Conservation (phyloP, 2,888 invertebrate species). For the Nysson spinosus region DNA sequence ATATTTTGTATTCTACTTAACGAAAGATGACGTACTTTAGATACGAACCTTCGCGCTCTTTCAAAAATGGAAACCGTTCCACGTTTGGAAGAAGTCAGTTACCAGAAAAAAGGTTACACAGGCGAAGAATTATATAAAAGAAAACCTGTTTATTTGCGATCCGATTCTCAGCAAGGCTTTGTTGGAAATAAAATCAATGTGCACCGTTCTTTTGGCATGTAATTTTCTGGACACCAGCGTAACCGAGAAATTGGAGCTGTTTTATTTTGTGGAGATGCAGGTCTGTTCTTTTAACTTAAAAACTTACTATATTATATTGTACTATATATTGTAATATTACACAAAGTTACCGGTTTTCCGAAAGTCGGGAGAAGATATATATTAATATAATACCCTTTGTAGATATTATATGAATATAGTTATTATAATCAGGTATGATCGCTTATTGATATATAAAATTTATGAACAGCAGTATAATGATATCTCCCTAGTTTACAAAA, state of each 20-base stretch:
- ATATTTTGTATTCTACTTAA: too few relatives aligned
- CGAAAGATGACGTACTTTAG: too few relatives aligned
- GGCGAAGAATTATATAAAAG: slow-evolving; percentile 81
- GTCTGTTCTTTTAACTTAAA: too few relatives aligned
- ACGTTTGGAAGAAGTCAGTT: slow-evolving; percentile 88
- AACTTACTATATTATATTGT: too few relatives aligned
- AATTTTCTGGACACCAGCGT: slow-evolving; percentile 81
- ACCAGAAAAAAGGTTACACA: slow-evolving; percentile 83
- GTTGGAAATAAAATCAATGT: slow-evolving; percentile 84
- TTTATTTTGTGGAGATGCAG: slow-evolving; percentile 86
- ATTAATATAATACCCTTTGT: too few relatives aligned
- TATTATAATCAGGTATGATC: too few relatives aligned
- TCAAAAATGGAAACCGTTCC: slow-evolving; percentile 88
- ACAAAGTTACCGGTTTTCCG: too few relatives aligned
- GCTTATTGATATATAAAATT: too few relatives aligned
- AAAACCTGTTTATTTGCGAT: slow-evolving; percentile 86
- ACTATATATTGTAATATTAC: slow-evolving; percentile 27
- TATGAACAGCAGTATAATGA: background rate
- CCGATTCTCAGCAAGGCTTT: slow-evolving; percentile 85
- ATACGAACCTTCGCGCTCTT: slow-evolving; percentile 85
- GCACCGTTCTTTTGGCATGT: slow-evolving; percentile 81
- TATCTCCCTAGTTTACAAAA: slow-evolving; percentile 74
- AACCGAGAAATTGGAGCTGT: slow-evolving; percentile 80
- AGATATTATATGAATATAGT: too few relatives aligned
- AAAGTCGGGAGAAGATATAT: too few relatives aligned